Conservation (phyloP, 2,797 vertebrate genomes). For the Babyrousa celebensis region DNA sequence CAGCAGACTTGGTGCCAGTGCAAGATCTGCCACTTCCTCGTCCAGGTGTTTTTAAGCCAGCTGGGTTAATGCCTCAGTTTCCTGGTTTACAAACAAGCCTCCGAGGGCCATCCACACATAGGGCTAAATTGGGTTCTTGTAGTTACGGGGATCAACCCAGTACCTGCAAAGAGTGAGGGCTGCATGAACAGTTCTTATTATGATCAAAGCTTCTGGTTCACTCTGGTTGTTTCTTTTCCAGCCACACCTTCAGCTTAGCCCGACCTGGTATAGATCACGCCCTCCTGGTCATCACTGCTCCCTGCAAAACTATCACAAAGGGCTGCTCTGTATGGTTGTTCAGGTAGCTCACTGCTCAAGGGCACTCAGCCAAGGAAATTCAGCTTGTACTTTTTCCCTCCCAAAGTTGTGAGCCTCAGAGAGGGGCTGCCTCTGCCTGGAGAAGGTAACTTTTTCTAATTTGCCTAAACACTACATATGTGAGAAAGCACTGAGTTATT, state of each 20-base stretch:
- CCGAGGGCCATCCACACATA: background rate
- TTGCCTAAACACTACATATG: background rate
- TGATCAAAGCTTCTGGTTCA: background rate
- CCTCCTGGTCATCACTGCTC: background rate
- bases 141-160: background rate
- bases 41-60: background rate
- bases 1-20: background rate
- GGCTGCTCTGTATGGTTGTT: background rate
- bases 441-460: background rate
- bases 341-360: background rate
- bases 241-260: background rate
- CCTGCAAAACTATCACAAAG: background rate
- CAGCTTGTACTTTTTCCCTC: background rate
- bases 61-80: background rate
- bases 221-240: background rate
- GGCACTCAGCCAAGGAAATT: background rate
- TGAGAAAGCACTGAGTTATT: background rate
- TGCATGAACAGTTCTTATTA: fast-evolving
- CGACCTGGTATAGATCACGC: background rate
- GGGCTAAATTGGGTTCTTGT: background rate
- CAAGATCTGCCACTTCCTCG: background rate
- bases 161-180: background rate
- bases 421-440: no score
- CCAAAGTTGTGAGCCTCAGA: background rate
- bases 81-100: background rate